Evolutionary conservation across 2,888 invertebrate species (phyloP).

Genomic region (Dusona sp.): DNA sequence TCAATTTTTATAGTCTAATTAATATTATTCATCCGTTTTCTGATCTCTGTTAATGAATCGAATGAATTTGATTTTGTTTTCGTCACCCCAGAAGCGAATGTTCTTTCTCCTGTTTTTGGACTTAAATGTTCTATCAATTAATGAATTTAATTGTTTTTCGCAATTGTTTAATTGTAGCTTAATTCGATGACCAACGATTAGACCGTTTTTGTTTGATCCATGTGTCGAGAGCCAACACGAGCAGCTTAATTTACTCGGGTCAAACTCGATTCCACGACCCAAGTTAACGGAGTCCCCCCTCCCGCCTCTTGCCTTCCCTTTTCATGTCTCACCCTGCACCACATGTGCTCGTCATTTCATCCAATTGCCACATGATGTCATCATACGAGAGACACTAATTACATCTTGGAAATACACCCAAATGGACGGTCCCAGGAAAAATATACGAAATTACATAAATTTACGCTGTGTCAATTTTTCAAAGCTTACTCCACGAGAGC

Average conservation of each 20-base stretch:
- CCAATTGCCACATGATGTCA: slow-evolving; percentile 73
- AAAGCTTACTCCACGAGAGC: background rate
- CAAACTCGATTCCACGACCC: slow-evolving; percentile 70
- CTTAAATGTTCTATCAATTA: background rate
- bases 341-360: slow-evolving; percentile 66
- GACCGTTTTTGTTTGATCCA: background rate
- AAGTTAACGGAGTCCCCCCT: slow-evolving; percentile 52
- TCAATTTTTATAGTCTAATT: background rate
- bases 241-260: slow-evolving; percentile 69
- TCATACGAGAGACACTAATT: slow-evolving; percentile 69
- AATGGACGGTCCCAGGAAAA: slow-evolving; percentile 52
- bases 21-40: background rate
- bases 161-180: background rate
- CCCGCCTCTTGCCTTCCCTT: background rate
- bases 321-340: slow-evolving; percentile 57
- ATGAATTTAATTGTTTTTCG: background rate
- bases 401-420: slow-evolving; percentile 68
- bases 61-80: background rate
- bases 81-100: background rate
- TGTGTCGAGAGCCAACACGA: slow-evolving; percentile 52
- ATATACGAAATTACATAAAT: slow-evolving; percentile 10
- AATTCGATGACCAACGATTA: slow-evolving; percentile 9
- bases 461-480: background rate
- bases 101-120: background rate
- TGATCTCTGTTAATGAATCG: background rate